Evolutionary conservation across 53 echinoderm and acorn worm species (phyloP).

Genomic region (Arbacia lixula): DNA sequence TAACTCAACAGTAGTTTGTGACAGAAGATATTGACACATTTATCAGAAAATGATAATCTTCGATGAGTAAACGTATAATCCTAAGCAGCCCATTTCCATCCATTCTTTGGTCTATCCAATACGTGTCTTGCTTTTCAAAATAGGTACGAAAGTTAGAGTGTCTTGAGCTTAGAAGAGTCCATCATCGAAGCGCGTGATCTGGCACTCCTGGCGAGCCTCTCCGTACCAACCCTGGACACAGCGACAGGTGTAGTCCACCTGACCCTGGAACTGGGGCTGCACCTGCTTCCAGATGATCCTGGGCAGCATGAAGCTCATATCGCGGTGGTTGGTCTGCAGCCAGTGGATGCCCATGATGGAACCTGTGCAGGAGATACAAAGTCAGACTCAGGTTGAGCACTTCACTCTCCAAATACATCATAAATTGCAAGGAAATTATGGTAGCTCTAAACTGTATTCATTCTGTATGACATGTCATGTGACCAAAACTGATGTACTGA

Average conservation of each 20-base stretch:
- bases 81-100: too few relatives aligned
- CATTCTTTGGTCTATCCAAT: too few relatives aligned
- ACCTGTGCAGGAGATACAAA: conserved; percentile 42
- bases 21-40: too few relatives aligned
- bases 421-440: too few relatives aligned
- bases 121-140: not conserved
- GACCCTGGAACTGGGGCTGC: conserved; percentile 38
- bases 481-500: too few relatives aligned
- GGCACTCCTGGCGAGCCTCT: conserved; percentile 53
- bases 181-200: conserved; percentile 40
- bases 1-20: too few relatives aligned
- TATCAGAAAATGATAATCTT: too few relatives aligned
- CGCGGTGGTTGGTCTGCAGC: conserved; percentile 55
- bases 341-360: conserved; percentile 68
- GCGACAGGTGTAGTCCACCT: conserved; percentile 63
- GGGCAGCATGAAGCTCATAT: conserved; percentile 50
- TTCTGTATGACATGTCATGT: too few relatives aligned
- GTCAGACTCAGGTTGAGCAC: too few relatives aligned
- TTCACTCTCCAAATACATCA: too few relatives aligned
- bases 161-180: not conserved
- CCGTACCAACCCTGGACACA: conserved; percentile 71
- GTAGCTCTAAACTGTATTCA: too few relatives aligned
- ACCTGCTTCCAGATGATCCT: conserved; percentile 58
- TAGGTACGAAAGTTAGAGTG: not conserved
- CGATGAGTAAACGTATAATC: too few relatives aligned